Base-by-base conservation (phyloP, 2,888 invertebrate genomes). In the Penaeus monodon region DNA sequence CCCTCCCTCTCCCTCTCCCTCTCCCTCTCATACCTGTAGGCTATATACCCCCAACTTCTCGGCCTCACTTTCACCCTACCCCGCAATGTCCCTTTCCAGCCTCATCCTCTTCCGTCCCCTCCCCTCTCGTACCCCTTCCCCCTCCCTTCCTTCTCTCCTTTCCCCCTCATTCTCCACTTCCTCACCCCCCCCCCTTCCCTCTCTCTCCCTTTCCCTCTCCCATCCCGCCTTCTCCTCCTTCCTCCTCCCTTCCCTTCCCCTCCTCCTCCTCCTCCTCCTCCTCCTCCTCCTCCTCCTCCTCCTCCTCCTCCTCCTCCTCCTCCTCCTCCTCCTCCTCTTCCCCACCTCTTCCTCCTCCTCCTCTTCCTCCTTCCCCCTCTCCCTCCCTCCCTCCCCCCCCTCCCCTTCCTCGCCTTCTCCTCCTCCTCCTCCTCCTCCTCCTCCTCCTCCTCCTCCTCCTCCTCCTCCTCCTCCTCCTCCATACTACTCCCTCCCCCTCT, bases 61-160 rank as follows among this genome's bases (percentile, higher is more conserved):
- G 20, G 33, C 24, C 20, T 27, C 24, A 27, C 33, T 44, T 44
- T 0, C 44, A 44, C 6, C 44, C 44, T 44, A 27, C 29, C 29
- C 73, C 73, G 17, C 73, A 33, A 24, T 27, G 20, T 73, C 33
- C 74, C 74, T 38, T 38, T 74, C 33, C 22, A 8, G 4, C 73
- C 27, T 20, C 20, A 8, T 33, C 29, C 29, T 8, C 14, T 14
- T 1, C 29, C 1, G 1, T 7, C 29, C 33, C 8, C 3, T 12
- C 29, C 2, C 29, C 22, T 68, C 20, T 20, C n/a, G n/a, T 78
- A 10, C 64, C 78, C 57, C 57, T 63, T 29, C 64, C 63, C 64
- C 78, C 64, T 27, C 27, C 78, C n/a, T 27, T 63, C 78, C 64
- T 33, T 63, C 63, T 78, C 78, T 63, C 63, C 78, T 49, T 8